phyloP scores from a whole-genome alignment of 2,113 vertebrate species.

The Pavo muticus region DNA sequence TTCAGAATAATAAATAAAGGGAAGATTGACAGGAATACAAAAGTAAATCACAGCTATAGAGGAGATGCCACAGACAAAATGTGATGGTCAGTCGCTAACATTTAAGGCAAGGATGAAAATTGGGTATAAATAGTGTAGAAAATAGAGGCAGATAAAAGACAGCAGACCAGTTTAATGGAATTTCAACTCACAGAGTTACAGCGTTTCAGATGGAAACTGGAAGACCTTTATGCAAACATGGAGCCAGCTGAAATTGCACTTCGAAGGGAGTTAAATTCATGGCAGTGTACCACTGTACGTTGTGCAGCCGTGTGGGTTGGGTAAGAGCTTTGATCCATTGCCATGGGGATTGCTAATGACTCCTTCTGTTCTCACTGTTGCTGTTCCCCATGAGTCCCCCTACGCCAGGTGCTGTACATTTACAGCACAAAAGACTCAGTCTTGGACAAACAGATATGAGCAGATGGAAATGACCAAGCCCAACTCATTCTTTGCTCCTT shows the following conservation, averaged over 20 bases:
- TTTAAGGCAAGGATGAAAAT: slow-evolving; percentile 59
- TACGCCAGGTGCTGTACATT: not conserved
- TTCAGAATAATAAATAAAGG: slow-evolving; percentile 70
- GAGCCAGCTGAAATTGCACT: slow-evolving; percentile 39
- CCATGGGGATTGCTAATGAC: not conserved
- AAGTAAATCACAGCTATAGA: slow-evolving; percentile 21
- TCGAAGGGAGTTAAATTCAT: not conserved
- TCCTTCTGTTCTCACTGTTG: not conserved
- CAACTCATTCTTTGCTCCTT: not conserved
- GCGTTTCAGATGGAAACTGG: slow-evolving; percentile 24
- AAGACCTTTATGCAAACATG: slow-evolving; percentile 52
- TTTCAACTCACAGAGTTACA: slow-evolving; percentile 30
- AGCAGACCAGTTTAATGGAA: slow-evolving; percentile 48
- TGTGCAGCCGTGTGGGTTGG: not conserved
- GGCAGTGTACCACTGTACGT: not conserved
- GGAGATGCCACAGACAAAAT: not conserved
- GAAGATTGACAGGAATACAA: not conserved
- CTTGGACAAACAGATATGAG: not conserved
- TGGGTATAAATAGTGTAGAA: slow-evolving; percentile 48
- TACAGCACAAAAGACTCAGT: not conserved
- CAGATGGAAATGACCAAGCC: not conserved
- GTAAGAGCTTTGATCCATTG: not conserved
- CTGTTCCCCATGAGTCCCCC: not conserved
- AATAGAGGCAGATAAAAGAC: slow-evolving; percentile 48
- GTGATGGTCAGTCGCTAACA: slow-evolving; percentile 40